Base-by-base conservation (phyloP, 2,113 vertebrate genomes). In the Lagopus leucura region DNA sequence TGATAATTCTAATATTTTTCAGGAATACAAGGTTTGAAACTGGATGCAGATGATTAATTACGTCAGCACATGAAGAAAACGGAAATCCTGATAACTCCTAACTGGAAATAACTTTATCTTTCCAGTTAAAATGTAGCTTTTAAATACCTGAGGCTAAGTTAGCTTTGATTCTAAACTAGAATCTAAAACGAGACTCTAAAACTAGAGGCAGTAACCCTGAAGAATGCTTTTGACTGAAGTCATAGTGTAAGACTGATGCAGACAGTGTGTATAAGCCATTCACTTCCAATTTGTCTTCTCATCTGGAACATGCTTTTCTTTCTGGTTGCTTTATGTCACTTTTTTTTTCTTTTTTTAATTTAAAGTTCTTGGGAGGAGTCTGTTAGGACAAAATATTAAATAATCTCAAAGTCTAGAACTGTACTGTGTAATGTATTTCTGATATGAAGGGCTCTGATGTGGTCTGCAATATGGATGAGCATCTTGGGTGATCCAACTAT, bases 201-300 rank as follows among this genome's bases (percentile, higher is more conserved):
- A 38, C 16, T 70, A 28, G n/a, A 74, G 79, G 28, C 2, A 10
- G n/a, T 60, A 66, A 55, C 12, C 10, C 50, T 66, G 63, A 66
- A 66, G 38, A 32, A 88, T 77, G 19, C 13, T 81, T 84, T 86
- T 75, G 42, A 86, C 38, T n/a, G 19, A 73, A 78, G 25, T 83
- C 60, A 24, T 48, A 20, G 18, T 14, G 20, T 34, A 88, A 67
- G 4, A 28, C 13, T 70, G 77, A 38, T 0, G 28, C 6, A 36
- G 30, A 25, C 4, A 40, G n/a, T 47, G 42, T 69, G 88, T 47
- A 55, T 8, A 7, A 75, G 25, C 36, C 58, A 55, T 0, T 0
- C 15, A 22, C 17, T 81, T 81, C 12, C 5, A 36, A 27, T 58
- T 69, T 25, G 25, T 42, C 16, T 79, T 77, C 82, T 30, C 50